Evolutionary conservation across 2,888 invertebrate species (phyloP).

Genomic region (Pyrrhia umbra): DNA sequence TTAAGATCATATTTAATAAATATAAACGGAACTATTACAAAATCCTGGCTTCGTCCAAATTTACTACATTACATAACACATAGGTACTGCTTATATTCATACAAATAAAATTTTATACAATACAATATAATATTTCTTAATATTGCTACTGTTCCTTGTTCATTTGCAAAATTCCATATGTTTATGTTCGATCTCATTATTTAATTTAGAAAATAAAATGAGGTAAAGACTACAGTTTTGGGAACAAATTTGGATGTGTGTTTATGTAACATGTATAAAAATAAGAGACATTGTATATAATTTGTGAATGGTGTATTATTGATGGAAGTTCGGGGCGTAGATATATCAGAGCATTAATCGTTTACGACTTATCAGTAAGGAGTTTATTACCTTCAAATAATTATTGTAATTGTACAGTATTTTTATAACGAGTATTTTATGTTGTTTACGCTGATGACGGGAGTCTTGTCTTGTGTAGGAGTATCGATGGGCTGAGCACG

Average conservation of each 20-base stretch:
- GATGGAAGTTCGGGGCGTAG: conserved; percentile 75
- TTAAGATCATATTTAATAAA: conserved; percentile 79
- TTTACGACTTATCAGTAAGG: conserved; percentile 81
- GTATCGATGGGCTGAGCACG: conserved; percentile 50
- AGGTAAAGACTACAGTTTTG: conserved; percentile 90
- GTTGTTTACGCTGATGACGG: conserved; percentile 72
- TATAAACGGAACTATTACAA: conserved; percentile 76
- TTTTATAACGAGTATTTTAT: conserved; percentile 89
- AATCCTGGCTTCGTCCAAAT: conserved; percentile 76
- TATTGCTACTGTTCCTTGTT: conserved; percentile 71
- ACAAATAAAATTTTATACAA: conserved; percentile 62
- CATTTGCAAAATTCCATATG: conserved; percentile 84
- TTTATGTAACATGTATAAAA: conserved; percentile 88
- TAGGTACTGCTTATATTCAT: conserved; percentile 69
- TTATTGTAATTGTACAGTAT: conserved; percentile 89
- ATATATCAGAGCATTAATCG: conserved; percentile 82
- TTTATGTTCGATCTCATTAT: conserved; percentile 90
- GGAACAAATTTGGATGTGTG: conserved; percentile 90
- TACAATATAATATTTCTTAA: conserved; percentile 67
- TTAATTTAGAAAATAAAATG: conserved; percentile 89
- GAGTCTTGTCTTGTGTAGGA: conserved; percentile 65
- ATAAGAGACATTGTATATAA: conserved; percentile 87
- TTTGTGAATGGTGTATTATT: conserved; percentile 88
- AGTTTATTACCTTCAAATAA: conserved; percentile 87
- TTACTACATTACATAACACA: conserved; percentile 65